Base-by-base conservation (phyloP, 2,888 invertebrate species). In the Bellardia pandia region DNA sequence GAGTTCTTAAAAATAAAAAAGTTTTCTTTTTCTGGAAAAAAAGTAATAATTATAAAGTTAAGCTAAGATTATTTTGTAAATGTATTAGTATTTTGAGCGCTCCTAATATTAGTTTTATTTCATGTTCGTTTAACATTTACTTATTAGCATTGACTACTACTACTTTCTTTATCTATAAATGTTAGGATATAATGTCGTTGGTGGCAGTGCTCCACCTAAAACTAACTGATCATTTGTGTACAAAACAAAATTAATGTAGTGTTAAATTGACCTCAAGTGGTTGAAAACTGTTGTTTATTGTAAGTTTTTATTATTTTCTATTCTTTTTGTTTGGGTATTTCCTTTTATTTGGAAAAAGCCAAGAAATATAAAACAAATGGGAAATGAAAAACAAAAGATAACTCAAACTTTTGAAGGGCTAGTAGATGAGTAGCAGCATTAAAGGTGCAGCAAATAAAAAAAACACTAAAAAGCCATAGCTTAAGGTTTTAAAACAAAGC, bases 191-290 rank as follows among this genome's bases (percentile, higher is more conserved):
- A 62, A 79, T 8, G 48, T 40, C 23, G 48, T 40, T 14, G 14
- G 13, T 79, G 40, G 3, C 5, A 14, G 69, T 40, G 58, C 33
- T 16, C 33, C 33, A 75, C 53, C 40, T 51, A 58, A 37, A 68
- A 42, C 45, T 53, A 62, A 40, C 68, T 82, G 53, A 71, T 76
- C 71, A 37, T 71, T 56, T 75, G 69, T 23, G 16, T 79, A 69
- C 45, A 76, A 69, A 62, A 64, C 71, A 83, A 81, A 87, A 69
- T 87, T 85, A 85, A 85, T 87, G 64, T 87, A 58, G 81, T 87
- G 87, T 85, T 78, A 87, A 87, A 87, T 87, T 85, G 78, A 85
- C 81, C 85, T 82, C 87, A 87, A 87, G 69, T 82, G 74, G 78
- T 69, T 82, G 78, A 51, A 68, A 81, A 71, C 78, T 69, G 68